A percentile compares a stretch with the other conserved stretches of the same genome.
Evolutionary conservation across 2,888 invertebrate genomes (phyloP).

Genomic region (Timandra comae): DNA sequence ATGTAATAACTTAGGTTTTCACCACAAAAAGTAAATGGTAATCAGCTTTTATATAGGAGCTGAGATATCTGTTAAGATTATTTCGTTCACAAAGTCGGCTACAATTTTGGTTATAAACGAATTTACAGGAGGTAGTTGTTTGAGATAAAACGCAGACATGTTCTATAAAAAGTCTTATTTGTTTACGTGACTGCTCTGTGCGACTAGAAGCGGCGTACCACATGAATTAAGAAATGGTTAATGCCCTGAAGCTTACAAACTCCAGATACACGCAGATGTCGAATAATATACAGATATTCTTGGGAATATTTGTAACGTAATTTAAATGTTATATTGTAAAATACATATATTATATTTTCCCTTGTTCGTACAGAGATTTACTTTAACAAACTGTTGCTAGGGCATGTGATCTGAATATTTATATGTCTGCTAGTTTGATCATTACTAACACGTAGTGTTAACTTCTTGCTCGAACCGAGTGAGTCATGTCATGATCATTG

Average conservation of each 20-base stretch:
- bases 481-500: slow-evolving; percentile 55
- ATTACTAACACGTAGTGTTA: slow-evolving; percentile 38
- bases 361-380: slow-evolving; percentile 14
- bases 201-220: slow-evolving; percentile 48
- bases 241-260: slow-evolving; percentile 9
- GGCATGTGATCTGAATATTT: slow-evolving; percentile 38
- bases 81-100: slow-evolving; percentile 33
- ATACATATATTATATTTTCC: no score
- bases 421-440: slow-evolving; percentile 35
- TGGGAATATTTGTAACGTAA: no score
- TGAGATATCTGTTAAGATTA: no score
- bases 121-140: slow-evolving; percentile 36
- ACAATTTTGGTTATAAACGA: slow-evolving; percentile 34
- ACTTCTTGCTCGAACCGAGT: slow-evolving; percentile 32
- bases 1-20: no score
- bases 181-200: slow-evolving; percentile 64
- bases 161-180: slow-evolving; percentile 67
- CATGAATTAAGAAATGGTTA: slow-evolving; percentile 47
- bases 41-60: no score
- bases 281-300: no score
- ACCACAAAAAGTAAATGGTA: no score
- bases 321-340: no score
- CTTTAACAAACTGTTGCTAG: slow-evolving; percentile 10
- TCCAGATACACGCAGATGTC: background rate
- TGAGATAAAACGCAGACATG: slow-evolving; percentile 56